Conservation (phyloP, 2,797 vertebrate genomes). For the Picus viridis region DNA sequence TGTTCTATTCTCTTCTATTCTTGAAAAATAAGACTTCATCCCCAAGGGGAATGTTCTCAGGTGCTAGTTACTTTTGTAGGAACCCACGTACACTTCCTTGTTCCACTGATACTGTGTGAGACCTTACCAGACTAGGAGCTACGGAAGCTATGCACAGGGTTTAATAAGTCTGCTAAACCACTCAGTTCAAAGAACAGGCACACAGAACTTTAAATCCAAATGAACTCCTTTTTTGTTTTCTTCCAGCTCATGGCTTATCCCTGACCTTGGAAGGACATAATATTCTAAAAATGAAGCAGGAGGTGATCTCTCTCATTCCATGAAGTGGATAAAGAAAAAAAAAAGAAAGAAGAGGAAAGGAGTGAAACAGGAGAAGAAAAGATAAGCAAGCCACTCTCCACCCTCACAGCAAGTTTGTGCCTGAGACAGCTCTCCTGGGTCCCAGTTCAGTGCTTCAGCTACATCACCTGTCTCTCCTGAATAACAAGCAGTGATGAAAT, state of each 20-base stretch:
- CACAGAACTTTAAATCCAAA: neutral
- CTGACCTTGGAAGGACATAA: neutral
- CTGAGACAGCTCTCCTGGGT: neutral
- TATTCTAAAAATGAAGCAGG: neutral
- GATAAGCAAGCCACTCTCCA: neutral
- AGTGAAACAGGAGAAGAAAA: neutral
- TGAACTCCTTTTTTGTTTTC: neutral
- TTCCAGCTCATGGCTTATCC: neutral
- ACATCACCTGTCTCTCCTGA: neutral
- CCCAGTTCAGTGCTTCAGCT: neutral
- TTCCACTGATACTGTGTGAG: neutral
- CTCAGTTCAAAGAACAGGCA: neutral
- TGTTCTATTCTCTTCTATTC: neutral
- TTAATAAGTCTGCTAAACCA: neutral
- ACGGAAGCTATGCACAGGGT: neutral
- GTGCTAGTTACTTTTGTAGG: rapidly evolving
- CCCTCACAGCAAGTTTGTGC: neutral
- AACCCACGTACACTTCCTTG: neutral
- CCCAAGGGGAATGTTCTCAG: neutral
- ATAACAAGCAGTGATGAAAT: neutral
- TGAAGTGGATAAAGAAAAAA: neutral
- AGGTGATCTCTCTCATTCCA: neutral
- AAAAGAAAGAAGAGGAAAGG: neutral
- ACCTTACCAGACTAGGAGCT: neutral
- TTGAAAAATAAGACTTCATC: neutral